Evolutionary conservation across 53 echinoderm and acorn worm species (phyloP).

Genomic region (Patiria pectinifera): DNA sequence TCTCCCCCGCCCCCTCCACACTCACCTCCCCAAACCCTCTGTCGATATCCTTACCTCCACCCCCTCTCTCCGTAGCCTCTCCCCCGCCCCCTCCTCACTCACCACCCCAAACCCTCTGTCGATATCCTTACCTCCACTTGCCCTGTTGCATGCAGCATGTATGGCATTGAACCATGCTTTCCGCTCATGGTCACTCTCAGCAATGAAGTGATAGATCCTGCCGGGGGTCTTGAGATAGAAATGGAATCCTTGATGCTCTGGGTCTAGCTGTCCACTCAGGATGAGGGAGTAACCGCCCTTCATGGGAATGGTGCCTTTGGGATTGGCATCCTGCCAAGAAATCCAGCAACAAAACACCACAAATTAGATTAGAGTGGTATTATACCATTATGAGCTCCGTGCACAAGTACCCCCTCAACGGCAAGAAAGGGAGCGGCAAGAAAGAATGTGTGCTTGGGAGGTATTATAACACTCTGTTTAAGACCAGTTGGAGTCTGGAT

Average conservation of each 20-base stretch:
- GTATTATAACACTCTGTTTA: no score
- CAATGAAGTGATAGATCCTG: constrained; percentile 76
- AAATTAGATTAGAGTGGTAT: background rate
- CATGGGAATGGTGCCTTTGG: constrained; percentile 65
- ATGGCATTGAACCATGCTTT: constrained; percentile 76
- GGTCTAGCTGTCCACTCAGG: constrained; percentile 65
- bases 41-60: no score
- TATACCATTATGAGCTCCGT: no score
- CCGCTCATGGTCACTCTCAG: constrained; percentile 75
- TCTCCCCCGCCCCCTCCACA: no score
- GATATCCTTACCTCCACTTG: constrained; percentile 12
- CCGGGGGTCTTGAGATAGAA: constrained; percentile 80
- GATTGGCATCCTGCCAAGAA: constrained; percentile 77
- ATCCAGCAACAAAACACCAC: background rate
- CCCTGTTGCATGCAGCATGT: constrained; percentile 68
- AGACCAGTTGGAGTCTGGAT: no score
- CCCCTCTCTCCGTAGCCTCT: no score
- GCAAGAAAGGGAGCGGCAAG: no score
- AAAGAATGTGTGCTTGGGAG: no score
- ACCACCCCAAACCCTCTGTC: background rate
- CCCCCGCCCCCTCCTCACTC: background rate
- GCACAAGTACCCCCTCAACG: no score
- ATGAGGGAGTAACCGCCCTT: constrained; percentile 79
- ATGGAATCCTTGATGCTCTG: constrained; percentile 70
- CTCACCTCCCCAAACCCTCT: no score